Base-by-base conservation (phyloP, 35 echinoderm and acorn worm genomes). In the Ophioderma brevispina region DNA sequence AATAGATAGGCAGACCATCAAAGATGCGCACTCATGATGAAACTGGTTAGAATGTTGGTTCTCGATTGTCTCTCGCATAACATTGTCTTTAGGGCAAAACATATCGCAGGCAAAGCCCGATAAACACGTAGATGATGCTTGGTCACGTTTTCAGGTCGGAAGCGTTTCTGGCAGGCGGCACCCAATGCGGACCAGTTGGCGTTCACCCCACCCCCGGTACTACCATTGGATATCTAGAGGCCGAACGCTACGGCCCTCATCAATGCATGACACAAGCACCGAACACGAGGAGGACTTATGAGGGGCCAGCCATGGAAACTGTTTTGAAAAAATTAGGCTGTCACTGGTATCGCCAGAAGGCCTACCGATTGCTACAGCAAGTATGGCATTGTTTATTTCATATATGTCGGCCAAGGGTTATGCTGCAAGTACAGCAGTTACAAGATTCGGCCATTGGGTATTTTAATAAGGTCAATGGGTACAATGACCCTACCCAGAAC, bases 1-100 rank as follows among this genome's bases (percentile, higher is more conserved):
- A 91, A 91, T 87, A 38, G n/a, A n/a, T n/a, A n/a, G 37, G 19
- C 41, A 92, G 34, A 92, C 89, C 10, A 76, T 81, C 13, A 82
- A 76, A n/a, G n/a, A 33, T 91, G 89, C 43, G 10, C 89, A 25
- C 18, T 10, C 18, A 91, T 85, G 1, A 91, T 91, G 89, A 17
- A 43, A 35, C 38, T 84, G 8, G 81, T 83, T 13, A n/a, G 64
- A 25, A 23, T 86, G 49, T 46, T 91, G 23, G 81, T 91, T 59
- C 25, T 85, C 38, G 2, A 3, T 13, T 91, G 89, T 38, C 41
- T 91, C 10, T 14, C n/a, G 37, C 39, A 38, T 15, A 85, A 91
- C 40, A 76, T 91, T 28, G 8, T 28, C 13, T 91, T 84, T 33
- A 55, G n/a, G 19, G 80, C 89, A 39, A 25, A 43, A 11, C 75